These are phyloP conservation scores for Piaya cayana DNA, from an alignment of 2,113 vertebrate genomes.

Conservation along the genomic window DNA sequence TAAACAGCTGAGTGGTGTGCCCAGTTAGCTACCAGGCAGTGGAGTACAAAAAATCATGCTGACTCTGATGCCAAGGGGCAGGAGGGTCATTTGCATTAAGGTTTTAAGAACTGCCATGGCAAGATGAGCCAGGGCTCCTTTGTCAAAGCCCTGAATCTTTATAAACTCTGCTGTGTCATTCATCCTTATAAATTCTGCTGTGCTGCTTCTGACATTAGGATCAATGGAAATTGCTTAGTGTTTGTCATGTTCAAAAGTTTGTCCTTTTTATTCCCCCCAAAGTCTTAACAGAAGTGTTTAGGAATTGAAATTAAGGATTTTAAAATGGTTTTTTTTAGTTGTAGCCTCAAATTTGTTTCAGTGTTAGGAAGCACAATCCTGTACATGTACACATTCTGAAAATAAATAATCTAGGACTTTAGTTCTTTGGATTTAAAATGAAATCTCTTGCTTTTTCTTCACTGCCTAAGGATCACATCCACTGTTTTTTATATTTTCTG, in stretches of 20 bases:
- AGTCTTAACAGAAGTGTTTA: neutral
- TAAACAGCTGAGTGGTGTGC: neutral
- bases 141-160: neutral
- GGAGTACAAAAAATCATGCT: neutral
- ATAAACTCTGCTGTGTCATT: no score
- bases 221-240: neutral
- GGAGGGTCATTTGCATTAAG: neutral
- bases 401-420: neutral
- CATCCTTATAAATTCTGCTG: no score
- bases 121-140: neutral
- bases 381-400: neutral
- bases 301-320: neutral
- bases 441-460: neutral
- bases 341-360: neutral
- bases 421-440: neutral
- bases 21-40: neutral
- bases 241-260: neutral
- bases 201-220: neutral
- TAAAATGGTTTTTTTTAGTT: neutral
- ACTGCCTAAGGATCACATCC: neutral
- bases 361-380: neutral
- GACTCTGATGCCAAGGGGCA: neutral
- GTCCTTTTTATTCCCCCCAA: neutral
- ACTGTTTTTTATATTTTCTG: neutral
- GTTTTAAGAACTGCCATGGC: neutral